These are phyloP conservation scores for Cyclura pinguis DNA, from an alignment of 2,797 vertebrate species.

Conservation along the genomic window DNA sequence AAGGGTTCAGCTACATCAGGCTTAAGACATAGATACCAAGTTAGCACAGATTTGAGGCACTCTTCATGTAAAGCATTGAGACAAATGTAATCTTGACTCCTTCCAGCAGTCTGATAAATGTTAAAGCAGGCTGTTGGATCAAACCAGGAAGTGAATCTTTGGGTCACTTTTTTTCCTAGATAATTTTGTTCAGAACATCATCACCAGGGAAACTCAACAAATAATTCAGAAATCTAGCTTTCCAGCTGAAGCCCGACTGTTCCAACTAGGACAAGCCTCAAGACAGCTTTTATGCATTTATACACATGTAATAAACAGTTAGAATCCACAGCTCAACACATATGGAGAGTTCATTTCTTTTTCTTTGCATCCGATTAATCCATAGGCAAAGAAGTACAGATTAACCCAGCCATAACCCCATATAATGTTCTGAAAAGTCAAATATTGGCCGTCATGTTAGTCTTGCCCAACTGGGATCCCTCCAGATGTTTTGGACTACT, in stretches of 20 bases:
- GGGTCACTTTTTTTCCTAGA: not conserved
- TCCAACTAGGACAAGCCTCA: not conserved
- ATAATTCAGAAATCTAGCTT: not conserved
- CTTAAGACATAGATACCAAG: not conserved
- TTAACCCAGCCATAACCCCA: not conserved
- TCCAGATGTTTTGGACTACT: not conserved
- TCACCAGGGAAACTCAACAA: not conserved
- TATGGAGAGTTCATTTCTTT: not conserved
- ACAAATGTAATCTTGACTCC: not conserved
- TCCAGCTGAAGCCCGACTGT: not conserved
- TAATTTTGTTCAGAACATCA: not conserved
- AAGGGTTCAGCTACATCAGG: not conserved
- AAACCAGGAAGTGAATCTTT: not conserved
- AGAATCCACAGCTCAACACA: not conserved
- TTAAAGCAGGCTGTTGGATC: not conserved
- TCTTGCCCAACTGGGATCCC: not conserved
- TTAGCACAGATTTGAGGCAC: not conserved
- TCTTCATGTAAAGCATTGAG: not conserved
- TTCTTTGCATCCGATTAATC: not conserved
- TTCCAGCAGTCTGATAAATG: not conserved
- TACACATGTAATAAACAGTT: not conserved
- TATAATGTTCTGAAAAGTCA: not conserved
- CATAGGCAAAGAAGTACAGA: not conserved
- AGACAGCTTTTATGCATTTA: not conserved
- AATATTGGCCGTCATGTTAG: not conserved